A percentile compares a stretch with the other conserved stretches of the same genome.
Conservation (phyloP, 1,140 invertebrate species). For the Periplaneta americana region DNA sequence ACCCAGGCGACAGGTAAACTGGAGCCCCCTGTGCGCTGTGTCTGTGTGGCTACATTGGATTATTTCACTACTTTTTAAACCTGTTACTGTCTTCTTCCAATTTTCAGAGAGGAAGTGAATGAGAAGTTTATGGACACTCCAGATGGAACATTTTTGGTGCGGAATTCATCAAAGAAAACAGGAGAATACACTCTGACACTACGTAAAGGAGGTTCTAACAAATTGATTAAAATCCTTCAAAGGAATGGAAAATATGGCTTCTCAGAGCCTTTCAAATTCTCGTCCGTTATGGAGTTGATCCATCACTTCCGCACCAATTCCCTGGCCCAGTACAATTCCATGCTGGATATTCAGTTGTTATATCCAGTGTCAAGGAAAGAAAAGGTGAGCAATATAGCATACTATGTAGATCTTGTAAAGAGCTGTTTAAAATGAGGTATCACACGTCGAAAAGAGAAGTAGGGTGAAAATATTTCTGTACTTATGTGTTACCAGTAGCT, state of each 20-base stretch:
- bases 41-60: too few relatives aligned
- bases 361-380: conserved; percentile 74
- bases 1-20: too few relatives aligned
- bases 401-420: neutral
- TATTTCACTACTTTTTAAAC: neutral
- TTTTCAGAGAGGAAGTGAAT: conserved; percentile 73
- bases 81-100: neutral
- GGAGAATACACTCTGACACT: conserved; percentile 90
- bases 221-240: conserved; percentile 93
- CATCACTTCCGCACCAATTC: conserved; percentile 81
- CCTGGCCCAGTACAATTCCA: conserved; percentile 87
- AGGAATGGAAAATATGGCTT: conserved; percentile 90
- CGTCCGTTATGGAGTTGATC: conserved; percentile 88
- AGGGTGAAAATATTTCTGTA: too few relatives aligned
- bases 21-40: too few relatives aligned
- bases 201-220: conserved; percentile 91
- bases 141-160: conserved; percentile 95
- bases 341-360: conserved; percentile 84
- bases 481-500: too few relatives aligned
- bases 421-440: too few relatives aligned
- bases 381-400: conserved; percentile 30
- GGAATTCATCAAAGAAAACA: conserved; percentile 88
- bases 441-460: too few relatives aligned
- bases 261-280: conserved; percentile 82
- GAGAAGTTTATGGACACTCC: conserved; percentile 83